phyloP scores from a whole-genome alignment of 2,888 invertebrate species.

The Caenorhabditis japonica region DNA sequence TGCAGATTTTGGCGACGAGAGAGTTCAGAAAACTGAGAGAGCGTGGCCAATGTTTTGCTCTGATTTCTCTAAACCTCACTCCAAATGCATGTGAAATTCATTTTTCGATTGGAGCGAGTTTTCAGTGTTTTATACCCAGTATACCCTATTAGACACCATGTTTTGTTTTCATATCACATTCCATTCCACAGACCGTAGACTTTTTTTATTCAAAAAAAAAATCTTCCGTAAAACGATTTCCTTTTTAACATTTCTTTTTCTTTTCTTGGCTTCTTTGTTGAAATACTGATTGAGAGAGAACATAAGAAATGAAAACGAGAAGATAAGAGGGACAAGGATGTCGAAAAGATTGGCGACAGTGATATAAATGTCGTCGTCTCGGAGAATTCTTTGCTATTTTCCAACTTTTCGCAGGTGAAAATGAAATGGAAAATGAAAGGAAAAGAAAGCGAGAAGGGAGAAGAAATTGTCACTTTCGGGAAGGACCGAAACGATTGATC shows the following conservation, averaged over 20 bases:
- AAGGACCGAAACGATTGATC: slow-evolving; percentile 1
- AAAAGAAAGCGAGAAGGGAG: slow-evolving; percentile 40
- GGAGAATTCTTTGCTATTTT: too few species aligned
- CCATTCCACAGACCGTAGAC: neutral
- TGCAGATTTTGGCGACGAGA: too few species aligned
- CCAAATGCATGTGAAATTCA: too few species aligned
- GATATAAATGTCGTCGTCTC: slow-evolving; percentile 26
- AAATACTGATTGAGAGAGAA: neutral
- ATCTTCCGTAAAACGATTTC: neutral
- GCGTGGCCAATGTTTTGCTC: too few species aligned
- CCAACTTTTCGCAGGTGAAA: slow-evolving; percentile 10
- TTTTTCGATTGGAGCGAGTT: too few species aligned
- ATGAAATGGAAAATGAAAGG: slow-evolving; percentile 14
- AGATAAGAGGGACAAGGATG: neutral
- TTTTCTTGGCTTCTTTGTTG: neutral
- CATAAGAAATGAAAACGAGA: too few species aligned
- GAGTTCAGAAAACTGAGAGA: too few species aligned
- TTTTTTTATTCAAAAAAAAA: neutral
- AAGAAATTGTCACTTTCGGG: slow-evolving; percentile 36
- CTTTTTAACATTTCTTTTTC: neutral
- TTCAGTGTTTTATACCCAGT: too few species aligned
- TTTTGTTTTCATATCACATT: slow-evolving; percentile 4
- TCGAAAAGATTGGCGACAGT: slow-evolving; percentile 2
- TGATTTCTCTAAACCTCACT: too few species aligned
- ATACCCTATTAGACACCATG: slow-evolving; percentile 11